Percentiles rank a stretch among this genome's conserved stretches.
Conservation (phyloP, 2,888 invertebrate species). For the Ptilodon capucinus region DNA sequence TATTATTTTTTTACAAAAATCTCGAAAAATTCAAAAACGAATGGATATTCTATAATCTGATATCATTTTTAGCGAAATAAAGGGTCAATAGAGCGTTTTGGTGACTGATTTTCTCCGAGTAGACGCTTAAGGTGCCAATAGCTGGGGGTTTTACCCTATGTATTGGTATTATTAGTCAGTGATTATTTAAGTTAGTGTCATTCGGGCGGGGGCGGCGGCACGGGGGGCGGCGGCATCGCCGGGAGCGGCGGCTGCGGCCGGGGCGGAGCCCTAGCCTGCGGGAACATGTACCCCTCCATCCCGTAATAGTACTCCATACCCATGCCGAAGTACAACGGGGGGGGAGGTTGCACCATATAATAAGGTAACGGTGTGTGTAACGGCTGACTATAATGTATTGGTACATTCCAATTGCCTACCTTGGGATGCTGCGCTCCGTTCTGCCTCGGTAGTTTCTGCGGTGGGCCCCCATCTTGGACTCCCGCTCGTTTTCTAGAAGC, state of each 20-base stretch:
- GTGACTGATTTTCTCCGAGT: no score
- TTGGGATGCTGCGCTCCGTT: constrained; percentile 66
- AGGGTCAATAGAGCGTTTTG: no score
- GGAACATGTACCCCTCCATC: constrained; percentile 58
- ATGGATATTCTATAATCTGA: no score
- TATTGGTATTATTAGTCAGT: no score
- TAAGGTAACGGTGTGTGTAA: constrained; percentile 63
- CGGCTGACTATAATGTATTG: constrained; percentile 48
- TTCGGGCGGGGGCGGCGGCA: constrained; percentile 84
- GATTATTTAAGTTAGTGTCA: no score
- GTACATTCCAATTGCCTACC: constrained; percentile 62
- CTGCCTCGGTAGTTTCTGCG: constrained; percentile 63
- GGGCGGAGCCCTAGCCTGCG: constrained; percentile 32
- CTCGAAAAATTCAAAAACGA: no score
- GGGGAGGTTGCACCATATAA: constrained; percentile 71
- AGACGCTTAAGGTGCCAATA: no score
- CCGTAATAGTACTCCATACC: constrained; percentile 62
- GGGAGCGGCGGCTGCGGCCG: constrained; percentile 82
- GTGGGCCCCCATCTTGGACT: constrained; percentile 45
- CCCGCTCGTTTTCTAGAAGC: constrained; percentile 65
- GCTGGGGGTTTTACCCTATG: no score
- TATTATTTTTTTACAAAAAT: no score
- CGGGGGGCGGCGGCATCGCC: constrained; percentile 82
- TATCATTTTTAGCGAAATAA: no score
- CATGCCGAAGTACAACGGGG: constrained; percentile 58